Percentiles rank a stretch among this genome's conserved stretches.
Evolutionary conservation across 2,113 vertebrate species (phyloP).

Genomic region (Meriones unguiculatus): DNA sequence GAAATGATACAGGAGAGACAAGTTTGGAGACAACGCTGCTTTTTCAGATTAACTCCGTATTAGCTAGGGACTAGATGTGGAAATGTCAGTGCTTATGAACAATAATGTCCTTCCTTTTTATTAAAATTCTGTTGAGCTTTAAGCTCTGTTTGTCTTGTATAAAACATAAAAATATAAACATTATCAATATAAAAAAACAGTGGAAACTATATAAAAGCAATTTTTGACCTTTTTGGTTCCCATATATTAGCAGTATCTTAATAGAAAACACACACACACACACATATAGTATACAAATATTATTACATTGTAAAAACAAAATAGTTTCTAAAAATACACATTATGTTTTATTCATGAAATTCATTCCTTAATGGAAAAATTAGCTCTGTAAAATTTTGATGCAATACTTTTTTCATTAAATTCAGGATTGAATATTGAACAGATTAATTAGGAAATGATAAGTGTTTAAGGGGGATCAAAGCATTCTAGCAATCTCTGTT

Average conservation of each 20-base stretch:
- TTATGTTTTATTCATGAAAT: constrained; percentile 50
- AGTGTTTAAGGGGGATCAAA: not conserved
- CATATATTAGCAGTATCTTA: not conserved
- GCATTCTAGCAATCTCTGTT: constrained; percentile 26
- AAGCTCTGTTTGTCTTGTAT: not conserved
- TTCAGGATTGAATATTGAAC: not conserved
- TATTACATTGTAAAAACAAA: not conserved
- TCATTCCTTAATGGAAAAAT: constrained; percentile 44
- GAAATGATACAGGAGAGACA: not conserved
- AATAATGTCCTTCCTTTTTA: not conserved
- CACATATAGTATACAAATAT: not conserved
- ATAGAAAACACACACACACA: not conserved
- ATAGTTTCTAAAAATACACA: constrained; percentile 34
- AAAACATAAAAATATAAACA: constrained; percentile 26
- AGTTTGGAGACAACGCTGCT: not conserved
- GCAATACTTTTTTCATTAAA: not conserved
- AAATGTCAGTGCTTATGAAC: not conserved
- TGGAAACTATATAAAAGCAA: not conserved
- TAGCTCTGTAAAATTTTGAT: constrained; percentile 70
- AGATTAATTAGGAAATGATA: constrained; percentile 48
- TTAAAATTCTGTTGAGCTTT: not conserved
- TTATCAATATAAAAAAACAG: not conserved
- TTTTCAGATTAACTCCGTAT: not conserved
- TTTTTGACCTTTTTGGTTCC: constrained; percentile 24
- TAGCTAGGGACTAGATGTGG: not conserved